Base-by-base conservation (phyloP, 92 coral and sea anemone species). In the Galaxea fascicularis region DNA sequence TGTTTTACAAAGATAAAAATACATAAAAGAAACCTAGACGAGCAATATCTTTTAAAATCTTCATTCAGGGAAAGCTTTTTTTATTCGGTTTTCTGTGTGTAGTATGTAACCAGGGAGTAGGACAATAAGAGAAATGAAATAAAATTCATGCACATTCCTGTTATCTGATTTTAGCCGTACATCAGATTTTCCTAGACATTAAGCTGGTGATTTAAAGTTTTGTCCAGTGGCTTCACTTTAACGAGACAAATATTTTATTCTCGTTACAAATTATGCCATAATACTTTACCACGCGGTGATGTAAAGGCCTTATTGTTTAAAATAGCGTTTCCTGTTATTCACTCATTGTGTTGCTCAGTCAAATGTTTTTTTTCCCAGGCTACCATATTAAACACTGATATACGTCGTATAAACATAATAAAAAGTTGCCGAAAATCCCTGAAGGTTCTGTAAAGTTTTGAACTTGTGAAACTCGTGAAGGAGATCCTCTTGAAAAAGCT, bases 261-360 rank as follows among this genome's bases (percentile, higher is more conserved):
- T 17, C 8, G 22, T 13, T 44, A 16, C 63, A 13, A 64, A 47
- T 44, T 41, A 49, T 22, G 39, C 35, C 35, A 62, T 77, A 60
- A 31, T 16, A 15, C 27, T 26, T 17, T 4, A 8, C 30, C 20
- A 78, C 10, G 82, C 24, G 72, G 82, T 41, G 31, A 26, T 8
- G 16, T 20, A 25, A 64, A 78, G 35, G 71, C 58, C 8, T 46
- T 60, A 21, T 3, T 45, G 59, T 26, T 78, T 35, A n/a, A n/a
- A 60, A 77, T 62, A 22, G 44, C 72, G 54, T 35, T 62, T 60
- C 46, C 71, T 78, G 71, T 10, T 77, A 39, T 77, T 16, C 51
- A 8, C 30, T 56, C n/a, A 62, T 78, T 64, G 56, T 77, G 20
- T 41, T 11, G 26, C 47, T 26, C 16, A 21, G 20, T 39, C 52